phyloP scores from a whole-genome alignment of 1,140 invertebrate genomes.

The Cotesia chilonis region DNA sequence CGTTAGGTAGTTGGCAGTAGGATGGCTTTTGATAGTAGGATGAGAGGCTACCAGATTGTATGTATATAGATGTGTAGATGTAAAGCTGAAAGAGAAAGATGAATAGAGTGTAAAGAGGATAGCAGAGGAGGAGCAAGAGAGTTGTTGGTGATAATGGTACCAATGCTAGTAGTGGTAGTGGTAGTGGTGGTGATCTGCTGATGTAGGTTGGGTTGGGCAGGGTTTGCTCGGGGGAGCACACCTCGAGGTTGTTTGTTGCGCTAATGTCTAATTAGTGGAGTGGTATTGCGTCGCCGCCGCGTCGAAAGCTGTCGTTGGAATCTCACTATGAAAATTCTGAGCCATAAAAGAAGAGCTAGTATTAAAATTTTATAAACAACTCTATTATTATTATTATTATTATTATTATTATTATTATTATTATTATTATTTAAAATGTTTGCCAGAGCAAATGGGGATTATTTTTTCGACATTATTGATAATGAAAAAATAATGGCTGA shows the following conservation, averaged over 20 bases:
- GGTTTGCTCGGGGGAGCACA: conserved; percentile 36
- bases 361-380: neutral
- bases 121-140: too few relatives aligned
- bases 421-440: too few relatives aligned
- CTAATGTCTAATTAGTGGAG: conserved; percentile 64
- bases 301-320: neutral
- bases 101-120: too few relatives aligned
- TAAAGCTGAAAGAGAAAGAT: too few relatives aligned
- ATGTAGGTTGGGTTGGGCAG: conserved; percentile 15
- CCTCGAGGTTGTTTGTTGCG: conserved; percentile 61
- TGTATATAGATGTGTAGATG: neutral
- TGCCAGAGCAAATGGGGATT: too few relatives aligned
- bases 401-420: too few relatives aligned
- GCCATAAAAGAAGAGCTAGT: neutral
- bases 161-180: too few relatives aligned
- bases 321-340: conserved; percentile 7
- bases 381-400: neutral
- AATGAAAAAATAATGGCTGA: too few relatives aligned
- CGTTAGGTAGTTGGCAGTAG: neutral
- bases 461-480: too few relatives aligned
- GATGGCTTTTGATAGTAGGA: neutral
- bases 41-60: neutral
- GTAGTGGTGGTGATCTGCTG: conserved; percentile 1
- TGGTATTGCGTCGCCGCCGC: conserved; percentile 55
- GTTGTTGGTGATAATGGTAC: too few relatives aligned